A percentile compares a stretch with the other conserved stretches of the same genome.
These are phyloP conservation scores for Leptodactylus fallax DNA, from an alignment of 2,797 vertebrate genomes.

Conservation along the genomic window DNA sequence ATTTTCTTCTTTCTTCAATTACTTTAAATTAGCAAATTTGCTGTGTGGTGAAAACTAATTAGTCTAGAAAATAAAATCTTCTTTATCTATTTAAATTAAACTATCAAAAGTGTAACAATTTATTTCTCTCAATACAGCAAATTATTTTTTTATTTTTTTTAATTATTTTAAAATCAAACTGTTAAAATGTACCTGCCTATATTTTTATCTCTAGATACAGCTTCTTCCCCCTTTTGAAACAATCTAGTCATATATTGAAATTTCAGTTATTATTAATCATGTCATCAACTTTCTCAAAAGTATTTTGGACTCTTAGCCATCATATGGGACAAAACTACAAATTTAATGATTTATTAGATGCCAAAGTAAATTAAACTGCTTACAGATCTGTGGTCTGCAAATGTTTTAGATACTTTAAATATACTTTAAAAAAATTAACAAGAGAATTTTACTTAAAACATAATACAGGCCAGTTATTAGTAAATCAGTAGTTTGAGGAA, in stretches of 20 bases:
- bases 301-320: slow-evolving; percentile 50
- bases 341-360: neutral
- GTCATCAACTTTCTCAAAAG: neutral
- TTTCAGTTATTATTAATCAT: neutral
- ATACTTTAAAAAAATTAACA: neutral
- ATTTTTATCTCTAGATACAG: neutral
- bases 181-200: neutral
- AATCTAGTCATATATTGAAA: neutral
- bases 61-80: neutral
- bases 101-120: neutral
- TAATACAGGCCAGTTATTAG: neutral
- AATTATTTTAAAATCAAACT: neutral
- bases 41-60: slow-evolving; percentile 21
- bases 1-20: neutral
- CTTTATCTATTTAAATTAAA: neutral
- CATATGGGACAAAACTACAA: slow-evolving; percentile 38
- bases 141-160: neutral
- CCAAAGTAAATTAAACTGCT: neutral
- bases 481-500: neutral
- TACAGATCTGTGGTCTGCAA: neutral
- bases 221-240: neutral
- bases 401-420: neutral
- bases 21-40: slow-evolving; percentile 29
- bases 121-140: slow-evolving; percentile 6
- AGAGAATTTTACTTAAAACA: no score